These are phyloP conservation scores for Drosophila aldrichi DNA, from an alignment of 2,888 invertebrate genomes.

Conservation along the genomic window DNA sequence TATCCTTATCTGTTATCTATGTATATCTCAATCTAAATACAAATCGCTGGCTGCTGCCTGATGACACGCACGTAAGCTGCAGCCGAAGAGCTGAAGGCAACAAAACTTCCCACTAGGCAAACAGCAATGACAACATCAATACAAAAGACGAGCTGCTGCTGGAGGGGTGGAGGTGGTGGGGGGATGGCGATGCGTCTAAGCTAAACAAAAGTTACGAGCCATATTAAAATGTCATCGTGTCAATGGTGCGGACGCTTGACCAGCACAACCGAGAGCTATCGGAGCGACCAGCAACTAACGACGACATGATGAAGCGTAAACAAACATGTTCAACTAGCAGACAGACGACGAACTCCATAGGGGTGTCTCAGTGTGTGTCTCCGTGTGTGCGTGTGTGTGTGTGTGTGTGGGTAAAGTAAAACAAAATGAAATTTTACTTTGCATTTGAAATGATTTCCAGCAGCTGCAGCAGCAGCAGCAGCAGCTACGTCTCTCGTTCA, in stretches of 20 bases:
- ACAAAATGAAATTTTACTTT: constrained; percentile 79
- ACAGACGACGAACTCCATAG: constrained; percentile 45
- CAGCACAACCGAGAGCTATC: constrained; percentile 29
- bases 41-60: constrained; percentile 56
- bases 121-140: constrained; percentile 70
- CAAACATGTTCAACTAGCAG: constrained; percentile 77
- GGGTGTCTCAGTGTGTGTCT: constrained; percentile 9
- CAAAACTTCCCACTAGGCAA: constrained; percentile 52
- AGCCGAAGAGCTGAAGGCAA: constrained; percentile 52
- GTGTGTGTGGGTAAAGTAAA: constrained; percentile 58
- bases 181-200: constrained; percentile 36
- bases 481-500: constrained; percentile 10
- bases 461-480: constrained; percentile 42
- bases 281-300: constrained; percentile 65
- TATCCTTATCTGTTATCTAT: constrained; percentile 29
- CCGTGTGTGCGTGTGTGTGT: background rate
- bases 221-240: constrained; percentile 79
- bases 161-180: background rate
- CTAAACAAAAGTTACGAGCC: constrained; percentile 78
- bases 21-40: constrained; percentile 43
- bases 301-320: constrained; percentile 83
- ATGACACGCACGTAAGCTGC: constrained; percentile 66
- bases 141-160: constrained; percentile 19
- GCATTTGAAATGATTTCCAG: constrained; percentile 78
- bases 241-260: constrained; percentile 70